Conservation (phyloP, 2,797 vertebrate species). For the Ataeniobius toweri region DNA sequence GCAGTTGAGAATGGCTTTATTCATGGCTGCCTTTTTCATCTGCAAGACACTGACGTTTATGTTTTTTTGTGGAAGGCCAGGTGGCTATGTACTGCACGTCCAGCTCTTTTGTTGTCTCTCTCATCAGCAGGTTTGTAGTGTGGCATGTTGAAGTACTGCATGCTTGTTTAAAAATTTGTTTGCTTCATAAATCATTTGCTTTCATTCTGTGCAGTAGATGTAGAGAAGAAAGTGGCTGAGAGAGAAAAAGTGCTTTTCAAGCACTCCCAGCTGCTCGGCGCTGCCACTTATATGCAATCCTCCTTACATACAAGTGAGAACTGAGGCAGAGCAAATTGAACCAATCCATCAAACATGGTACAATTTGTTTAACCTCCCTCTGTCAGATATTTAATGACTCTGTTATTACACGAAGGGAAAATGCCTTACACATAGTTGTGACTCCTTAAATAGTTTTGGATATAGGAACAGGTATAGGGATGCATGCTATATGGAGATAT, state of each 20-base stretch:
- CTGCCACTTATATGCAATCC: conserved; percentile 44
- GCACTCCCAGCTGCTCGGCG: conserved; percentile 68
- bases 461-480: conserved; percentile 21
- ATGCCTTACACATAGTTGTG: conserved; percentile 33
- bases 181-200: conserved; percentile 75
- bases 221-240: conserved; percentile 60
- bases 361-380: conserved; percentile 60
- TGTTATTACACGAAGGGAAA: conserved; percentile 53
- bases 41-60: conserved; percentile 29
- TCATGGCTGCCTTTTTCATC: conserved; percentile 15
- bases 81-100: conserved; percentile 26
- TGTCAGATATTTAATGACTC: conserved; percentile 55
- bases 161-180: conserved; percentile 74
- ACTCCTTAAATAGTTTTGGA: conserved; percentile 28
- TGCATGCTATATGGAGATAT: conserved; percentile 20
- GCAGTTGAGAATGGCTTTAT: conserved; percentile 42
- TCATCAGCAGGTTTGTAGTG: conserved; percentile 78
- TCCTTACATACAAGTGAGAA: conserved; percentile 53
- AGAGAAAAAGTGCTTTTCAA: conserved; percentile 66
- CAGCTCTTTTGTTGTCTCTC: conserved; percentile 58
- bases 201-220: conserved; percentile 47
- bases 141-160: conserved; percentile 65
- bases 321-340: conserved; percentile 55
- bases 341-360: conserved; percentile 58
- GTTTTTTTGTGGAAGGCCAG: conserved; percentile 39